Evolutionary conservation across 2,888 invertebrate species (phyloP).

Genomic region (Lordiphosa fenestrarum): DNA sequence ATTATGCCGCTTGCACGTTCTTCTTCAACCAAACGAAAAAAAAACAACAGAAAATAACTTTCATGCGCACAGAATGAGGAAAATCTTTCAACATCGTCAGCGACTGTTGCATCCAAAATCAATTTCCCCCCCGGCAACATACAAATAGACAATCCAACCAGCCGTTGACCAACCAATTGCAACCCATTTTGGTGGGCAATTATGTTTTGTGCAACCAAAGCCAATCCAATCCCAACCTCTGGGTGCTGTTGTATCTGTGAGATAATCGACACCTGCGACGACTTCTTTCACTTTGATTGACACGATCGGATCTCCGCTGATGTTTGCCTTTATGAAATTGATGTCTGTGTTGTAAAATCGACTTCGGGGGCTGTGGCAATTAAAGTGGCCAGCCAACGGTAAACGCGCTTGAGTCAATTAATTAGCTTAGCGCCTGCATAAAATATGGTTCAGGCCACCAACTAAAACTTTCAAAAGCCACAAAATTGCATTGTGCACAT

Average conservation of each 20-base stretch:
- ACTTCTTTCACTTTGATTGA: conserved; percentile 61
- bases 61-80: conserved; percentile 5
- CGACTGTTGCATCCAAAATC: conserved; percentile 11
- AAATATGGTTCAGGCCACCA: conserved; percentile 39
- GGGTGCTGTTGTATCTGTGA: conserved; percentile 36
- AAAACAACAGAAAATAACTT: conserved; percentile 4
- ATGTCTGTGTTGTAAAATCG: conserved; percentile 41
- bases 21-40: conserved; percentile 25
- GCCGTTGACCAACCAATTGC: conserved; percentile 8
- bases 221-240: conserved; percentile 1
- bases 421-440: conserved; percentile 40
- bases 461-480: conserved; percentile 44
- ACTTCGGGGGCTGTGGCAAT: conserved; percentile 22
- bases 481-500: conserved; percentile 46
- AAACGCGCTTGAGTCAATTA: conserved; percentile 39
- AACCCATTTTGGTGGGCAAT: conserved; percentile 13
- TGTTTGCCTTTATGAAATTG: conserved; percentile 36
- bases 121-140: conserved; percentile 1
- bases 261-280: conserved; percentile 46
- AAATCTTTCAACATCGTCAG: no score
- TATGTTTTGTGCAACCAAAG: conserved; percentile 25
- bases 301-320: conserved; percentile 28
- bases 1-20: conserved; percentile 32
- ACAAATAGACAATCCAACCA: background rate
- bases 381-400: conserved; percentile 48